A percentile compares a stretch with the other conserved stretches of the same genome.
Evolutionary conservation across 2,113 vertebrate genomes (phyloP).

Genomic region (Lophura nycthemera): DNA sequence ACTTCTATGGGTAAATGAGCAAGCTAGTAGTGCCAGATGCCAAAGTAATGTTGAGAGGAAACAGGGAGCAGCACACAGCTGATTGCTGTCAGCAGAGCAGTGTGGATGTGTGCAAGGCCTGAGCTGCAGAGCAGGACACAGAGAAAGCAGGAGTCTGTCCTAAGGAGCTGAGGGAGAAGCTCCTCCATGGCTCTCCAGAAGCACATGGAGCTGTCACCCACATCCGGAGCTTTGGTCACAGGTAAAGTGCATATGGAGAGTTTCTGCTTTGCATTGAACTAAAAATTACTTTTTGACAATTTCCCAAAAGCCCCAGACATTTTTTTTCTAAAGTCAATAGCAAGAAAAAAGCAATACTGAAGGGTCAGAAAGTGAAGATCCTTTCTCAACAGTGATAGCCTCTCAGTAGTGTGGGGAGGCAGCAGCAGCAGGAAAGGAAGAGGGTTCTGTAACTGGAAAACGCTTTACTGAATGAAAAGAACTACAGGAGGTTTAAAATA

Average conservation of each 20-base stretch:
- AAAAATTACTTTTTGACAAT: background rate
- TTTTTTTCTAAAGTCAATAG: background rate
- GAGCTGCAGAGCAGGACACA: background rate
- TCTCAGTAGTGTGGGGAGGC: background rate
- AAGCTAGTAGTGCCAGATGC: background rate
- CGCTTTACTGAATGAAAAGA: background rate
- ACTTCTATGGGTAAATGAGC: background rate
- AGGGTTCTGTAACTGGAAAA: background rate
- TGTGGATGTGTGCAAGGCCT: background rate
- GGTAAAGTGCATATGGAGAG: background rate
- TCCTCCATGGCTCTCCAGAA: background rate
- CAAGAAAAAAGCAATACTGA: background rate
- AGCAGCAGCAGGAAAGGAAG: background rate
- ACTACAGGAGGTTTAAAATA: background rate
- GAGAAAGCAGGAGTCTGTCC: background rate
- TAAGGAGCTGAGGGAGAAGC: background rate
- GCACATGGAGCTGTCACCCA: background rate
- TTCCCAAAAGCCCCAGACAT: background rate
- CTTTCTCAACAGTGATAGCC: background rate
- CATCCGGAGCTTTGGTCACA: background rate
- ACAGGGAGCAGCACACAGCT: background rate
- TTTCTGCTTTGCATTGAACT: background rate
- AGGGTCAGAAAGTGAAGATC: background rate
- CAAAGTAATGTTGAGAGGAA: background rate
- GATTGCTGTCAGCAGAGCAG: background rate